Conservation (phyloP, 2,888 invertebrate species). For the Rutpela maculata region DNA sequence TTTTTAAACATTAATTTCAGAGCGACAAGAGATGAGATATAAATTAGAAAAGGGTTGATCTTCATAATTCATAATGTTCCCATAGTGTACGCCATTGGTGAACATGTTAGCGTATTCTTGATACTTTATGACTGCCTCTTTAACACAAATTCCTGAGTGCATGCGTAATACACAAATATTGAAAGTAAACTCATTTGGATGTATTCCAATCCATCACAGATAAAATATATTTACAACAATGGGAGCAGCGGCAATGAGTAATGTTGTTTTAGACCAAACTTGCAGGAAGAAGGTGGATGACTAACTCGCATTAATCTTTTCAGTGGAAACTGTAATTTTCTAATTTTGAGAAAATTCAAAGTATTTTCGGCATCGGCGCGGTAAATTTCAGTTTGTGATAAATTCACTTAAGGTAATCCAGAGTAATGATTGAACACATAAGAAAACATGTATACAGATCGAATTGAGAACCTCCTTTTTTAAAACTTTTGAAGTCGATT, state of each 20-base stretch:
- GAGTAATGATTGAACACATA: too few relatives aligned
- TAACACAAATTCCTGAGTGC: slow-evolving; percentile 14
- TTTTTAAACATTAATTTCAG: too few relatives aligned
- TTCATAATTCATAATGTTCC: neutral
- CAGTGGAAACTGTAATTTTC: neutral
- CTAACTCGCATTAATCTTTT: neutral
- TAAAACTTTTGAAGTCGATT: too few relatives aligned
- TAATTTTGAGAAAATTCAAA: too few relatives aligned
- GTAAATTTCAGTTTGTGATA: too few relatives aligned
- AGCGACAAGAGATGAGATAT: too few relatives aligned
- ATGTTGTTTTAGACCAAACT: neutral
- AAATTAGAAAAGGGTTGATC: neutral
- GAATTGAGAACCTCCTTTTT: too few relatives aligned
- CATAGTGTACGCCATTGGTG: slow-evolving; percentile 1
- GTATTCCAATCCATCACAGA: slow-evolving; percentile 23
- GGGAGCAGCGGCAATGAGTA: slow-evolving; percentile 15
- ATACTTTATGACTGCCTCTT: neutral
- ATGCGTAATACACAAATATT: slow-evolving; percentile 8
- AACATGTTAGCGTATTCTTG: slow-evolving; percentile 1
- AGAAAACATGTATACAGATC: too few relatives aligned
- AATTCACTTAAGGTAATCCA: too few relatives aligned
- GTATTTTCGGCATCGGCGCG: too few relatives aligned
- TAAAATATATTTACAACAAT: slow-evolving; percentile 11
- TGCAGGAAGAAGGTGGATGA: neutral
- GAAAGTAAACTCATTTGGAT: slow-evolving; percentile 29